Evolutionary conservation across 1,140 invertebrate genomes (phyloP), one percentile per base, ranked within the genome.

Genomic region (Platyscapa corneri): DNA sequence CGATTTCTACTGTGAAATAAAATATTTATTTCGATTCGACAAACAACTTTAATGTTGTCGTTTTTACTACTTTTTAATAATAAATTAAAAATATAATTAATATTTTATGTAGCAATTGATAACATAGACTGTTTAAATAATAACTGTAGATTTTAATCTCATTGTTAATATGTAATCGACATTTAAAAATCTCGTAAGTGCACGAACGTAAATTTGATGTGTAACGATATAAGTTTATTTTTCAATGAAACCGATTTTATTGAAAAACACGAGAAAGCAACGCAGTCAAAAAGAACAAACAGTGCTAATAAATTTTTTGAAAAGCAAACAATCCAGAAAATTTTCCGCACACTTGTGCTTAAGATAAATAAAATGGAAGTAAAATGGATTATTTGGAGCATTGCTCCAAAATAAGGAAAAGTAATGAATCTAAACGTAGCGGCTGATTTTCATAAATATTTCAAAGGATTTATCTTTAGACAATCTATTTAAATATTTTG

Each of bases 401-500:
- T 76, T 76, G 74, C 46, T 32, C 42, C 18, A 49, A 49, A 76
- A 46, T 76, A 30, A 30, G n/a, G 10, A 53, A 30, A 18, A 46
- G 32, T 3, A 76, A 76, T 76, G 42, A 49, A 76, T 76, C 32
- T 76, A 49, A 76, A 46, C 20, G 32, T 76, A 67, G 64, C n/a
- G 64, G n/a, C 14, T 7, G n/a, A 32, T 67, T 67, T 67, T 34
- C 7, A 67, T 34, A 20, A 67, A 16, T 1, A 67, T 67, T 67
- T 34, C 10, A 67, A 67, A 34, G 30, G 64, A 18, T 67, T 74
- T 74, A 74, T 42, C 23, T n/a, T 42, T 74, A 12, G 18, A 46
- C 39, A 30, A 8, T 0, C n/a, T 49, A 30, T 76, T 76, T 49
- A 49, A 49, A 49, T 30, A 30, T 76, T 76, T n/a, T 46, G 12